Evolutionary conservation across 2,113 vertebrate species (phyloP).

Genomic region (Hemicordylus capensis): DNA sequence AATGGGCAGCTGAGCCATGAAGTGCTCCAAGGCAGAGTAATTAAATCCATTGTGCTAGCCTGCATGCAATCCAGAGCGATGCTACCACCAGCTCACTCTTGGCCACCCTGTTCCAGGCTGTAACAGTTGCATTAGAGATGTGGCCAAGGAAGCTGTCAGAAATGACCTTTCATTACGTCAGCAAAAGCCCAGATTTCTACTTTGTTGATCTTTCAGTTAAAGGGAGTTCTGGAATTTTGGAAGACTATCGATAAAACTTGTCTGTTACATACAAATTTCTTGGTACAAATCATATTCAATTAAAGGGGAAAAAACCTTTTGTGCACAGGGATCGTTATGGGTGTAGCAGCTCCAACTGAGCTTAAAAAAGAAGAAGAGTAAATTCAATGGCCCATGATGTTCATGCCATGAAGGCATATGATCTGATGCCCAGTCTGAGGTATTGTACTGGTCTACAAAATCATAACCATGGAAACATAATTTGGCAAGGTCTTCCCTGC

Average conservation of each 20-base stretch:
- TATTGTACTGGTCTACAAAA: too few relatives aligned
- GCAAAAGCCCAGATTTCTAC: neutral
- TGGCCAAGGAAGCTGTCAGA: neutral
- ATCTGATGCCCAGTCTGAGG: too few relatives aligned
- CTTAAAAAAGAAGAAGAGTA: too few relatives aligned
- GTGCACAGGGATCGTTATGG: too few relatives aligned
- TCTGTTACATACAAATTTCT: neutral
- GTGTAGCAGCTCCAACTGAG: too few relatives aligned
- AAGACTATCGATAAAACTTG: neutral
- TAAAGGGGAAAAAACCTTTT: too few relatives aligned
- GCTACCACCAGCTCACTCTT: neutral
- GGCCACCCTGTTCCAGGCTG: neutral
- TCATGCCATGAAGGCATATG: too few relatives aligned
- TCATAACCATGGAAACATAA: too few relatives aligned
- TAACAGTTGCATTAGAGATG: neutral
- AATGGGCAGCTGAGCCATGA: neutral
- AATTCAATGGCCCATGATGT: too few relatives aligned
- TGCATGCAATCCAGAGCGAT: neutral
- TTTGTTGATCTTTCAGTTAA: neutral
- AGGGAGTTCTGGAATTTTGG: too few relatives aligned
- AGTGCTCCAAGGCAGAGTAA: neutral
- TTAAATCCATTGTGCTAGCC: neutral
- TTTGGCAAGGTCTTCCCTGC: too few relatives aligned
- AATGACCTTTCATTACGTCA: neutral
- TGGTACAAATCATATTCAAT: too few relatives aligned